phyloP scores from a whole-genome alignment of 2,888 invertebrate genomes.

The Calliscelio sp. region DNA sequence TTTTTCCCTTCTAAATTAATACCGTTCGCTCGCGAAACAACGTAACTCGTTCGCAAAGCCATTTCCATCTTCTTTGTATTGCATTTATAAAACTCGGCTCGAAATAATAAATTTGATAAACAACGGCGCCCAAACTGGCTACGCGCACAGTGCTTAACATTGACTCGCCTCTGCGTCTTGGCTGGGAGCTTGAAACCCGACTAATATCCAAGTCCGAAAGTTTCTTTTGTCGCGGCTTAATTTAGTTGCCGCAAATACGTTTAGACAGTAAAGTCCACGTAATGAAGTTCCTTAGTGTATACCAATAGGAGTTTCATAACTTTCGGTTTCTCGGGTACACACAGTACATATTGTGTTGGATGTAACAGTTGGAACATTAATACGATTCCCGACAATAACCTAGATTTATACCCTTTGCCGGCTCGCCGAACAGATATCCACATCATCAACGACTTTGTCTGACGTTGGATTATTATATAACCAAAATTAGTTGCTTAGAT shows the following conservation, averaged over 20 bases:
- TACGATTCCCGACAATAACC: conserved; percentile 57
- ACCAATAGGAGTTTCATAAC: conserved; percentile 69
- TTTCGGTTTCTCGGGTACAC: conserved; percentile 43
- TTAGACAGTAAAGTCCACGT: conserved; percentile 59
- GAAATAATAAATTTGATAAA: conserved; percentile 57
- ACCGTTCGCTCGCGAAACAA: conserved; percentile 23
- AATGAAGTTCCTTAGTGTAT: conserved; percentile 64
- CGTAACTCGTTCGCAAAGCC: conserved; percentile 11
- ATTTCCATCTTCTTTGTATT: conserved; percentile 15
- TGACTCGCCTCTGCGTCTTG: conserved; percentile 28
- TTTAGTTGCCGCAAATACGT: conserved; percentile 64
- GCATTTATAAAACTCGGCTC: conserved; percentile 20
- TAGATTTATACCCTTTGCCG: conserved; percentile 57
- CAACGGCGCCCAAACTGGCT: conserved; percentile 2
- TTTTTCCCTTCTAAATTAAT: conserved; percentile 19
- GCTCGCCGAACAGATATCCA: conserved; percentile 32
- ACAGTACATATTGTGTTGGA: conserved; percentile 48
- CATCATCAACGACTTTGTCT: conserved; percentile 46
- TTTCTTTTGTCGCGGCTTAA: conserved; percentile 66
- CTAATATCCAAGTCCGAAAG: conserved; percentile 58
- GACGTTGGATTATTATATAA: conserved; percentile 5
- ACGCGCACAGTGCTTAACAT: conserved; percentile 13
- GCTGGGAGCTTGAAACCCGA: conserved; percentile 6
- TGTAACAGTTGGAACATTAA: conserved; percentile 62
- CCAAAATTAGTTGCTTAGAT: conserved; percentile 20